Evolutionary conservation across 2,797 vertebrate genomes (phyloP).

Genomic region (Balearica regulorum): DNA sequence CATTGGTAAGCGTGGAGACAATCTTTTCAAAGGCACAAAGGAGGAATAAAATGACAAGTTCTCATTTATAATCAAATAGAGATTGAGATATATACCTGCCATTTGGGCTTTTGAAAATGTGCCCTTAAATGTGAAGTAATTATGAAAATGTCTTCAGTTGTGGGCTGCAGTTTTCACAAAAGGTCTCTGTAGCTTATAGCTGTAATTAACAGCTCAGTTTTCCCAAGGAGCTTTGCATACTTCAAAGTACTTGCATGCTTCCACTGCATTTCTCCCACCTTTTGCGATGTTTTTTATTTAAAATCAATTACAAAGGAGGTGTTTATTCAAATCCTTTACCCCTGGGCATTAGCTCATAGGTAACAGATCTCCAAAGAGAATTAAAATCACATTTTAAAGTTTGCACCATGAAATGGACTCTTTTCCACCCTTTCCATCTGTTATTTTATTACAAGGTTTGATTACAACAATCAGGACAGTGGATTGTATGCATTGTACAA

Average conservation of each 20-base stretch:
- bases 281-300: neutral
- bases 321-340: neutral
- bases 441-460: conserved; percentile 15
- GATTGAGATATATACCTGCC: neutral
- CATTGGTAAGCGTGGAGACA: neutral
- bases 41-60: neutral
- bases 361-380: neutral
- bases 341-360: neutral
- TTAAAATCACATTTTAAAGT: neutral
- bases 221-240: neutral
- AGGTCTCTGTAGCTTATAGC: neutral
- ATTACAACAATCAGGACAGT: neutral
- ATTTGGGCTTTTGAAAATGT: neutral
- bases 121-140: neutral
- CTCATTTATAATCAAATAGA: neutral
- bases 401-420: neutral
- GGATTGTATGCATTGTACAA: neutral
- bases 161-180: neutral
- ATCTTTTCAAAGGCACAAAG: neutral
- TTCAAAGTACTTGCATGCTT: neutral
- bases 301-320: neutral
- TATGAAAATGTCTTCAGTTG: neutral
- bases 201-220: neutral
- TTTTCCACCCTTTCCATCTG: neutral
- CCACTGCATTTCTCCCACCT: neutral